Evolutionary conservation across 1,140 invertebrate species (phyloP).

Genomic region (Branchinecta lindahli): DNA sequence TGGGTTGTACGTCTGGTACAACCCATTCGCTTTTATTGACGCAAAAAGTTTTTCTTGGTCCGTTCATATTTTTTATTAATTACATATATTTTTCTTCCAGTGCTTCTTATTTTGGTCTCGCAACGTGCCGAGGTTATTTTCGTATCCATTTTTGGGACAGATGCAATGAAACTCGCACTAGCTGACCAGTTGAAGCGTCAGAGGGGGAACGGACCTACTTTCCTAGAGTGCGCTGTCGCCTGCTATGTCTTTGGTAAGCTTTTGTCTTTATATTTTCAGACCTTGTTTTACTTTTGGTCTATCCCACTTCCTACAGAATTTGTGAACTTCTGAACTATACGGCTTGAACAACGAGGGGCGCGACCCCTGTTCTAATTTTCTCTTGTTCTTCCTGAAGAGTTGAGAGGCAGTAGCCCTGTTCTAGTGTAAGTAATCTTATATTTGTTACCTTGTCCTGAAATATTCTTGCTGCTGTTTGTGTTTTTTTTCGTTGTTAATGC

Average conservation of each 20-base stretch:
- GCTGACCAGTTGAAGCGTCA: constrained; percentile 45
- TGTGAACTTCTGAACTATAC: neutral
- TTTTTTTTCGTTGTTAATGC: too few relatives aligned
- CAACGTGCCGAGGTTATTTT: constrained; percentile 62
- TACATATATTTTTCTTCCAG: constrained; percentile 37
- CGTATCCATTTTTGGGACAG: constrained; percentile 50
- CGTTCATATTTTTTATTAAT: neutral
- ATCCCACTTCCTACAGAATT: neutral
- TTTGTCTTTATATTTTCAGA: constrained; percentile 18
- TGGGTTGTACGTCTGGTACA: too few relatives aligned
- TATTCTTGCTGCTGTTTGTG: too few relatives aligned
- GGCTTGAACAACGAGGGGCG: neutral
- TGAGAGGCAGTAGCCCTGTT: too few relatives aligned
- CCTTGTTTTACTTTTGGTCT: neutral
- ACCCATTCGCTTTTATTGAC: too few relatives aligned
- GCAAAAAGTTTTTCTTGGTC: too few relatives aligned
- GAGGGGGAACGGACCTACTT: constrained; percentile 56
- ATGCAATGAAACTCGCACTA: constrained; percentile 42
- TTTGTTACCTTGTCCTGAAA: too few relatives aligned
- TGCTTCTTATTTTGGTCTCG: constrained; percentile 67
- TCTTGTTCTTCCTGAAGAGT: too few relatives aligned
- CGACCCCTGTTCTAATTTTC: too few relatives aligned
- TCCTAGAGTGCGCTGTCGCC: constrained; percentile 56
- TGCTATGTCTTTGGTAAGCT: constrained; percentile 54
- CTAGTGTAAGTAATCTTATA: too few relatives aligned